These are phyloP conservation scores for Brevipalpus yothersi DNA, from an alignment of 1,140 invertebrate species.

Conservation along the genomic window DNA sequence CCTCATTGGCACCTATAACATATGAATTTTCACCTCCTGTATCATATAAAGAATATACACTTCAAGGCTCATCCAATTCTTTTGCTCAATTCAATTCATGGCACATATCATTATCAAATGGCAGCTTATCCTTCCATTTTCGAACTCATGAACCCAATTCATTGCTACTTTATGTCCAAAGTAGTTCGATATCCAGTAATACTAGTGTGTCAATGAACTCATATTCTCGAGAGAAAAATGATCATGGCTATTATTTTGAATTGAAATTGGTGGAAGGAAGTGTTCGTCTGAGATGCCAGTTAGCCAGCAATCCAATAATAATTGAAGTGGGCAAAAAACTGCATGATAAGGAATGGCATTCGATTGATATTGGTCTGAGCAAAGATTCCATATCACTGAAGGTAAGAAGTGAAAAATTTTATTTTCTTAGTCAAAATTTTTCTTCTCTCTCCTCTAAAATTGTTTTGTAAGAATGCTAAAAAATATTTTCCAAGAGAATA, in stretches of 20 bases:
- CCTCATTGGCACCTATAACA: no score
- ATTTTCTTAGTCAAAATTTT: no score
- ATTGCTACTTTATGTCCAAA: background rate
- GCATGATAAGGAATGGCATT: conserved; percentile 87
- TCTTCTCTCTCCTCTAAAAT: no score
- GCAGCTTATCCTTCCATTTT: background rate
- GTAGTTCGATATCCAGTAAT: no score
- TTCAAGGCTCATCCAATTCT: background rate
- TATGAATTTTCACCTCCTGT: no score
- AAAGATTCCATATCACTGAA: background rate
- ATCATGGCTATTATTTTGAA: background rate
- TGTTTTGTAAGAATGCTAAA: no score
- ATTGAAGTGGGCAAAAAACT: conserved; percentile 43
- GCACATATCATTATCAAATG: background rate
- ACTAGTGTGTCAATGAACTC: no score
- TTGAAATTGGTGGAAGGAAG: conserved; percentile 25
- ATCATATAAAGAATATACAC: background rate
- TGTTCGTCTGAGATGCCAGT: conserved; percentile 46
- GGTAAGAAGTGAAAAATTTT: background rate
- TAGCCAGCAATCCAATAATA: conserved; percentile 68
- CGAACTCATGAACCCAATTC: background rate
- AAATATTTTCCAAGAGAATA: no score
- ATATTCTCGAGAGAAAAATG: background rate
- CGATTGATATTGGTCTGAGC: conserved; percentile 43
- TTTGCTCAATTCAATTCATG: background rate